phyloP scores from a whole-genome alignment of 2,888 invertebrate genomes.

The Heliconius cydno region DNA sequence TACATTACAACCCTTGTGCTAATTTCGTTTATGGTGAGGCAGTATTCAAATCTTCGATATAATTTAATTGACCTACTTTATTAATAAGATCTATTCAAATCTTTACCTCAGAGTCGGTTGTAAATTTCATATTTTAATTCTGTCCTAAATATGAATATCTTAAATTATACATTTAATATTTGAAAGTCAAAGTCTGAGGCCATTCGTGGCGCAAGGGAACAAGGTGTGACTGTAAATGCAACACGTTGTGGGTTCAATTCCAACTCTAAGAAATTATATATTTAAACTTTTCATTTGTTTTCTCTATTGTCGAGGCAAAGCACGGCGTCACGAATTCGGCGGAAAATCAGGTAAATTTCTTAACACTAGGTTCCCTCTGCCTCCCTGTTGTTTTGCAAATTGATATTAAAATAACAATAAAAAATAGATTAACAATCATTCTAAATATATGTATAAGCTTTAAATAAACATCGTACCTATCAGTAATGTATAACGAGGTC shows the following conservation, averaged over 20 bases:
- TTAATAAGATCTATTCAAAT: conserved; percentile 28
- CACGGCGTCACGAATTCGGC: too few species aligned
- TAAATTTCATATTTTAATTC: conserved; percentile 1
- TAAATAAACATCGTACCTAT: conserved; percentile 46
- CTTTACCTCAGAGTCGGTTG: conserved; percentile 9
- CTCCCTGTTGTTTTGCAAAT: too few species aligned
- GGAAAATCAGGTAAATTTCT: too few species aligned
- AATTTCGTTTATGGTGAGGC: conserved; percentile 27
- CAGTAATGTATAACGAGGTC: conserved; percentile 50
- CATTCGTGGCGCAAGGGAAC: too few species aligned
- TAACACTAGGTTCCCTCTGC: too few species aligned
- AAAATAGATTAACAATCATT: conserved; percentile 39
- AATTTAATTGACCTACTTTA: conserved; percentile 32
- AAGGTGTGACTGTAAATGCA: too few species aligned
- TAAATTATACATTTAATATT: background rate
- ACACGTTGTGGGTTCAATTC: too few species aligned
- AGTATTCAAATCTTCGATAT: conserved; percentile 26
- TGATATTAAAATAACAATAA: background rate
- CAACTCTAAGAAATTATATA: too few species aligned
- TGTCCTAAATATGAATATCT: background rate
- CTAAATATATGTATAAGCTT: conserved; percentile 38
- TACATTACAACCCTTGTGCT: conserved; percentile 18
- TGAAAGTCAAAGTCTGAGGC: too few species aligned
- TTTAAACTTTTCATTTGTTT: too few species aligned
- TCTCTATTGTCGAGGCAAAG: too few species aligned